Conservation (phyloP, 2,888 invertebrate genomes). For the Hirtodrosophila duncani region DNA sequence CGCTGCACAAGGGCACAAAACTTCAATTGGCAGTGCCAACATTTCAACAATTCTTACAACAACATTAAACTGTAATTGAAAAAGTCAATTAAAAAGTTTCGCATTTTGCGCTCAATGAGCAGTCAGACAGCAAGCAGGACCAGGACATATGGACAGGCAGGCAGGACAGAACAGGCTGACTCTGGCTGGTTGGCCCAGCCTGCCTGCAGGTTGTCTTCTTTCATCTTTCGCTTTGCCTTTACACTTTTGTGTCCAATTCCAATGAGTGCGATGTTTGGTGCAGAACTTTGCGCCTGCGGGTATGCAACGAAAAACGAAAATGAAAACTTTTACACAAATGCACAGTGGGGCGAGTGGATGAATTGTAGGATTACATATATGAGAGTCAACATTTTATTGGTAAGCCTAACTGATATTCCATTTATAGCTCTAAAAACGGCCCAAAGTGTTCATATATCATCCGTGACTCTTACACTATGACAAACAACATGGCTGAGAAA, state of each 20-base stretch:
- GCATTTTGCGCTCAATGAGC: constrained; percentile 47
- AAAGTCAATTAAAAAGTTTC: constrained; percentile 71
- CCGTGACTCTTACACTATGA: no score
- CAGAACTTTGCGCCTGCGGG: constrained; percentile 28
- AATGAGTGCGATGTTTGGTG: constrained; percentile 24
- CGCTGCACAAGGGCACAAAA: no score
- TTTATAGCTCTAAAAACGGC: no score
- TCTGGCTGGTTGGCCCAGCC: background rate
- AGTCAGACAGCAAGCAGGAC: no score
- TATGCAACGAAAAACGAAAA: constrained; percentile 10
- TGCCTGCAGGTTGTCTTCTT: background rate
- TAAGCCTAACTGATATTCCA: no score
- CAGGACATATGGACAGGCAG: no score
- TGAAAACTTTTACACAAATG: constrained; percentile 16
- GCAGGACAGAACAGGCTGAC: background rate
- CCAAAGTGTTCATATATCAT: no score
- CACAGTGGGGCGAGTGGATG: no score
- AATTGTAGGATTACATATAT: no score
- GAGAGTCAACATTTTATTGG: no score
- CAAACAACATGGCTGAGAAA: no score
- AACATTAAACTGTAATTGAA: constrained; percentile 70
- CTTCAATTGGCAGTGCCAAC: constrained; percentile 62
- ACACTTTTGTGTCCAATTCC: background rate
- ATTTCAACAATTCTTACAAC: constrained; percentile 56
- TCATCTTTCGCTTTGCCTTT: background rate